Conservation (phyloP, 1,140 invertebrate species). For the Drosophila auraria region DNA sequence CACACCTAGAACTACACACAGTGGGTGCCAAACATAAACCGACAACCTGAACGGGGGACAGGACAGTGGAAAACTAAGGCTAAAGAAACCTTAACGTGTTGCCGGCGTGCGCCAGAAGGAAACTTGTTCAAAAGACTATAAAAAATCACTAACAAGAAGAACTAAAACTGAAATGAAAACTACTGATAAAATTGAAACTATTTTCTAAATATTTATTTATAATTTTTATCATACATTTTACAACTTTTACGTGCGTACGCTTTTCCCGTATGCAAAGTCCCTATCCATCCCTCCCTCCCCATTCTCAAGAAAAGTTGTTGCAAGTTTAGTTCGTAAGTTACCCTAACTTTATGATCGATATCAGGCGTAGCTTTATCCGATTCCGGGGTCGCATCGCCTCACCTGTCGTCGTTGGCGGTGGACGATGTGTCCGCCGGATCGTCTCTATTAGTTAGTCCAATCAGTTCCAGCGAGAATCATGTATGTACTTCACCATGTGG, state of each 20-base stretch:
- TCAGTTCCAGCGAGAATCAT: constrained; percentile 65
- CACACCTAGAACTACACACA: constrained; percentile 28
- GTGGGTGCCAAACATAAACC: constrained; percentile 74
- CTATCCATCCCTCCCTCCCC: not conserved
- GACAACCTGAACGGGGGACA: constrained; percentile 28
- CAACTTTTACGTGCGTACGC: constrained; percentile 59
- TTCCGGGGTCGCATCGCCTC: constrained; percentile 18
- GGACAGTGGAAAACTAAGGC: constrained; percentile 46
- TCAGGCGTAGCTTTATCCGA: constrained; percentile 76
- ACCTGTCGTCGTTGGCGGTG: no score
- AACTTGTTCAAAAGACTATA: constrained; percentile 80
- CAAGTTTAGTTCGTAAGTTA: constrained; percentile 72
- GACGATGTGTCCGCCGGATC: constrained; percentile 38
- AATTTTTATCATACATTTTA: constrained; percentile 73
- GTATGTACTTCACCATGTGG: constrained; percentile 64
- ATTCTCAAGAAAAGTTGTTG: constrained; percentile 57
- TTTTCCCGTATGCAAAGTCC: constrained; percentile 40
- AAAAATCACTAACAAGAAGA: constrained; percentile 44
- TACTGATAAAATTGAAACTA: constrained; percentile 59
- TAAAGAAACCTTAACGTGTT: constrained; percentile 47
- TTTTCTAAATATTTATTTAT: constrained; percentile 83
- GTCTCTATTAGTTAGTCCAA: constrained; percentile 73
- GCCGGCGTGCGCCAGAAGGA: constrained; percentile 54
- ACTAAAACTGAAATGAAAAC: constrained; percentile 44
- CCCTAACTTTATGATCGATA: constrained; percentile 64